phyloP scores from a whole-genome alignment of 2,888 invertebrate species.

The Drosophila quinaria region DNA sequence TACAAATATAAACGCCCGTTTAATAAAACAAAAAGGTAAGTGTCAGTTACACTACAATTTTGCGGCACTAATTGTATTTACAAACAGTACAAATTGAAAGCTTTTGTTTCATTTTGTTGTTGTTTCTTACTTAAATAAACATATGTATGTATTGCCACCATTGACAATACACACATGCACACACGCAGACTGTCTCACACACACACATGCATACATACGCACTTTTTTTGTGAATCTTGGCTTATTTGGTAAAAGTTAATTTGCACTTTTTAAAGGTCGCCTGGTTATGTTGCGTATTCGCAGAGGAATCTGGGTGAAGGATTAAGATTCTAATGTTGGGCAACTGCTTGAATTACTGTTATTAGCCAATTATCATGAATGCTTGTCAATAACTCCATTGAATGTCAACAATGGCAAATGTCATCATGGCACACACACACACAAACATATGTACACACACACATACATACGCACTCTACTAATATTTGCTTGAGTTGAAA shows the following conservation, averaged over 20 bases:
- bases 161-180: background rate
- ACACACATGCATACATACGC: constrained; percentile 16
- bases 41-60: constrained; percentile 10
- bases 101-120: constrained; percentile 15
- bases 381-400: constrained; percentile 18
- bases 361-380: constrained; percentile 6
- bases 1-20: constrained; percentile 7
- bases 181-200: background rate
- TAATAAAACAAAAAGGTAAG: constrained; percentile 35
- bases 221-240: constrained; percentile 31
- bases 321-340: constrained; percentile 5
- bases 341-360: constrained; percentile 4
- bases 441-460: background rate
- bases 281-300: constrained; percentile 4
- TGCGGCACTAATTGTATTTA: constrained; percentile 9
- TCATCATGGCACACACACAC: constrained; percentile 7
- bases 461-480: constrained; percentile 9
- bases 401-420: constrained; percentile 16
- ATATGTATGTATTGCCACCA: constrained; percentile 7
- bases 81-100: constrained; percentile 6
- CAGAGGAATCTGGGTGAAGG: constrained; percentile 19
- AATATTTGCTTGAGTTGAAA: constrained; percentile 21
- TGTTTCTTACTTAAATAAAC: constrained; percentile 23
- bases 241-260: constrained; percentile 43
- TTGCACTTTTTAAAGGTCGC: constrained; percentile 31